A percentile compares a stretch with the other conserved stretches of the same genome.
Evolutionary conservation across 2,113 vertebrate species (phyloP).

Genomic region (Eublepharis macularius): DNA sequence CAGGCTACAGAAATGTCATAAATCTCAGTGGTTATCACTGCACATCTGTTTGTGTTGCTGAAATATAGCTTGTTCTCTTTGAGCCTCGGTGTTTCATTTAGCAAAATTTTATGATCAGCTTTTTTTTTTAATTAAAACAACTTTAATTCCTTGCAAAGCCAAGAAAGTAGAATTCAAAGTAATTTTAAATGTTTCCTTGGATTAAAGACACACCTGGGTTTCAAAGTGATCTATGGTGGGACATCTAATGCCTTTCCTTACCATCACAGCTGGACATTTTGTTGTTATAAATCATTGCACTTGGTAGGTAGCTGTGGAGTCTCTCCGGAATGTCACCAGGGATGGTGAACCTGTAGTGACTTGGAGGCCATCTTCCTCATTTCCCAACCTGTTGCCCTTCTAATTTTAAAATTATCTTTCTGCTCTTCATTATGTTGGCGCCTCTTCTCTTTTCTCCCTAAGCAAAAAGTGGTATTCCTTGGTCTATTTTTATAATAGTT

Average conservation of each 20-base stretch:
- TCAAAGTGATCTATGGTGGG: conserved; percentile 19
- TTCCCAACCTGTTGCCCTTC: neutral
- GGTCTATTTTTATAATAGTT: neutral
- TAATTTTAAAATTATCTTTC: neutral
- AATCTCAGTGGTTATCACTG: neutral
- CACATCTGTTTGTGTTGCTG: neutral
- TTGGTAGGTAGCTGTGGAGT: neutral
- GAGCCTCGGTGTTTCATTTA: neutral
- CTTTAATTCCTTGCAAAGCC: conserved; percentile 34
- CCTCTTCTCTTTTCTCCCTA: accelerated
- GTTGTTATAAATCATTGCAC: conserved; percentile 7
- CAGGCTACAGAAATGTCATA: conserved; percentile 7
- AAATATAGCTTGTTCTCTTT: conserved; percentile 20
- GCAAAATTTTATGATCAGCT: conserved; percentile 10
- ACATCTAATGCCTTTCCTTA: neutral
- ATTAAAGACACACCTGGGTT: conserved; percentile 37
- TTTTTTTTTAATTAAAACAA: conserved; percentile 5
- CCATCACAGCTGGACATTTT: neutral
- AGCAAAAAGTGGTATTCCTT: neutral
- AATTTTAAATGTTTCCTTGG: conserved; percentile 26
- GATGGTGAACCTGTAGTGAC: neutral
- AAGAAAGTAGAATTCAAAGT: conserved; percentile 35
- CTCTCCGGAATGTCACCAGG: neutral
- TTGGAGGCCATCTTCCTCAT: neutral
- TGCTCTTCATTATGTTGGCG: neutral